Conservation (phyloP, 2,113 vertebrate genomes). For the Erythrolamprus reginae region DNA sequence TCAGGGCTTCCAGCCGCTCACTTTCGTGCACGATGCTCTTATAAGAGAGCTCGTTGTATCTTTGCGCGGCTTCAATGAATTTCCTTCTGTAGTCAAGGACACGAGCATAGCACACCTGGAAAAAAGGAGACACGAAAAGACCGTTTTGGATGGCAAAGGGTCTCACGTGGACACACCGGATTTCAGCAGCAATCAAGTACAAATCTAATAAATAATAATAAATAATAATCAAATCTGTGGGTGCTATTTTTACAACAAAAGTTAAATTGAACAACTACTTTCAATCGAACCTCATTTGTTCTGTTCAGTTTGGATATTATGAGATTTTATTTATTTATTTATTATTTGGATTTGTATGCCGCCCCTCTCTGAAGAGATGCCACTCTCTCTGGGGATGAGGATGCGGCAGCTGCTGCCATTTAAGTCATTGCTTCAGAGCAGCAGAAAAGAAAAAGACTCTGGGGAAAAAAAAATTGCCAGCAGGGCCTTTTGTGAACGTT, state of each 20-base stretch:
- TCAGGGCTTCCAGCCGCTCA: slow-evolving; percentile 92
- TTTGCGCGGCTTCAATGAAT: slow-evolving; percentile 96
- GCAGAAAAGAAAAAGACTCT: not conserved
- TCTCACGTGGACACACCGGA: too few relatives aligned
- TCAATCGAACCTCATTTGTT: not conserved
- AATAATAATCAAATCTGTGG: too few relatives aligned
- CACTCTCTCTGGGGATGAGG: not conserved
- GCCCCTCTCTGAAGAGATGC: too few relatives aligned
- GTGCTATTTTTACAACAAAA: not conserved
- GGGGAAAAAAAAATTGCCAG: not conserved
- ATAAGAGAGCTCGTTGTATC: slow-evolving; percentile 96
- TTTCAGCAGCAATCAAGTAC: not conserved
- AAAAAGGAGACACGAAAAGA: slow-evolving; percentile 6
- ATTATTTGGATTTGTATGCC: too few relatives aligned
- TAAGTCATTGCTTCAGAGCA: not conserved
- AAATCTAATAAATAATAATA: too few relatives aligned
- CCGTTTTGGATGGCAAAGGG: not conserved
- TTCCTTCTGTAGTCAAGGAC: slow-evolving; percentile 97
- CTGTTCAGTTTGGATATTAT: not conserved
- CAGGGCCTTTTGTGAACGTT: not conserved
- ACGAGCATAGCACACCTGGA: slow-evolving; percentile 93
- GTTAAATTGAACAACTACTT: not conserved
- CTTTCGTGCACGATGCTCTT: slow-evolving; percentile 96
- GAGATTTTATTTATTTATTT: too few relatives aligned
- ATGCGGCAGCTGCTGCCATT: too few relatives aligned